Conservation (phyloP, 2,113 vertebrate species). For the Nyctereutes procyonoides region DNA sequence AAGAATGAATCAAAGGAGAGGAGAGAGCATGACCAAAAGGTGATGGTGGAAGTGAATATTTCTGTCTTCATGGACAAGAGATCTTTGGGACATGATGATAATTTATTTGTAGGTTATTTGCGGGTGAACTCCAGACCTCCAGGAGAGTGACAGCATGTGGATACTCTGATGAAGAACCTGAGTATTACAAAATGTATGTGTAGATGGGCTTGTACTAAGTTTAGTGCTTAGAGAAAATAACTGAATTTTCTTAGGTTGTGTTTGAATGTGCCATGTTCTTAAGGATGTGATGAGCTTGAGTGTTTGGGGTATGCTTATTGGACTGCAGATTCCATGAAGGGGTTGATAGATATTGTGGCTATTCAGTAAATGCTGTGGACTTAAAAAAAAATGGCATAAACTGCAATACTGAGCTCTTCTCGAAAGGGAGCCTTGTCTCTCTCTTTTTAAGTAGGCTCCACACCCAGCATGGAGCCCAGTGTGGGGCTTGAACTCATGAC, state of each 20-base stretch:
- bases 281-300: neutral
- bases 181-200: neutral
- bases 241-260: neutral
- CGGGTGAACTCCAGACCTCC: neutral
- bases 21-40: neutral
- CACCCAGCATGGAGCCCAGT: neutral
- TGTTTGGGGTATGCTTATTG: neutral
- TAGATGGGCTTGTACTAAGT: neutral
- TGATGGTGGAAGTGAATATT: neutral
- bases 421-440: neutral
- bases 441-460: neutral
- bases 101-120: slow-evolving; percentile 1
- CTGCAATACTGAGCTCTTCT: neutral
- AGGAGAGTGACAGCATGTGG: neutral
- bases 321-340: neutral
- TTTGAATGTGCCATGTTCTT: neutral
- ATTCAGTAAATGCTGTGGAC: neutral
- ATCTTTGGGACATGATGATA: neutral
- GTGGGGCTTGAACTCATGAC: neutral
- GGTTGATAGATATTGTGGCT: neutral
- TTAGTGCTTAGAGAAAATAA: neutral
- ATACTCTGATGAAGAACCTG: neutral
- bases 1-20: neutral
- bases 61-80: neutral
- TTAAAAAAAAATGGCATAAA: neutral